Base-by-base conservation (phyloP, 2,888 invertebrate genomes). In the Lasioglossum leucozonium region DNA sequence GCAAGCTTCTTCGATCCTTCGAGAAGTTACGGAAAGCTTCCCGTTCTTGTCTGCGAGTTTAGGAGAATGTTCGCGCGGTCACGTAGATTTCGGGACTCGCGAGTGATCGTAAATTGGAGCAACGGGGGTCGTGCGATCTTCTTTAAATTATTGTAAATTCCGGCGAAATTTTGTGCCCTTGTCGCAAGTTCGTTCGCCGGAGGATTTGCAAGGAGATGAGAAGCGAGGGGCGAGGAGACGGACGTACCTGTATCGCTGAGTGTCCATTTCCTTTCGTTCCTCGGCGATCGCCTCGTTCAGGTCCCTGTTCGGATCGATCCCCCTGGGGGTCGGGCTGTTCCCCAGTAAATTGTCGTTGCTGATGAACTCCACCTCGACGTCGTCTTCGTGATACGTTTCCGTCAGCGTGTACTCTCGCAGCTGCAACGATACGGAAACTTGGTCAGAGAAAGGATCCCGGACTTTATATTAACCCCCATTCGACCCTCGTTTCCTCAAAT, bases 331-430 rank as follows among this genome's bases (percentile, higher is more conserved):
- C 73, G 93, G 91, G 73, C 88, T 92, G 90, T 90, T 92, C 87
- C 87, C 89, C 85, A 85, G 91, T 86, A 93, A 92, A 91, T 92
- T 94, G 78, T 94, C 94, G 89, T 91, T 94, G 91, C 94, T 94
- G 87, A 95, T 93, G 90, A 95, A 95, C 91, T 95, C 94, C 91
- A 95, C 93, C 90, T 95, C 95, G 75, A 94, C 93, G 92, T 98
- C 97, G 95, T 98, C 98, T 95, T 97, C 97, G 95, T 98, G 98
- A 95, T 98, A 98, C 88, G 97, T 97, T 95, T 98, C 98, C 89
- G 97, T 97, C 90, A 98, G 95, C 95, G 98, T 98, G 96, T 98
- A 98, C 95, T 98, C 98, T 93, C 97, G 97, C 88, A 98, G 96
- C 98, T 98, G 96, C 4, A 91, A 93, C 89, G 88, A 26, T 16